Evolutionary conservation across 2,888 invertebrate species (phyloP), one percentile per base, ranked within the genome.

Genomic region (Tillus elongatus): DNA sequence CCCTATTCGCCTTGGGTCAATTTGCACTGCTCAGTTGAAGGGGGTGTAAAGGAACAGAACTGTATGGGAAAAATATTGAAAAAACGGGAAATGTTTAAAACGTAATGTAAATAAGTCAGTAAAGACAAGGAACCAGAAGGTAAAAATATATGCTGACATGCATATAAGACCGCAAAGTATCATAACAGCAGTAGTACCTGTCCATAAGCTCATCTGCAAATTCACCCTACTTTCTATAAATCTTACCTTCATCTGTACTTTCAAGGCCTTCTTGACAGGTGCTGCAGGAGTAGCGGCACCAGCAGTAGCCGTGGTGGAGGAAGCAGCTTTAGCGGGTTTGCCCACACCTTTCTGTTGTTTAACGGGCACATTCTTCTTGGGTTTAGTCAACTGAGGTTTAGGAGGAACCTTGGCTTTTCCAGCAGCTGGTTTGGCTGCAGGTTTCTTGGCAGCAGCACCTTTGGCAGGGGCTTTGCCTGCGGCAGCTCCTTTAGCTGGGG

Each of bases 171-270:
- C n/a, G n/a, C n/a, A n/a, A n/a, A n/a, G n/a, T n/a, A n/a, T n/a
- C n/a, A n/a, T n/a, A n/a, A n/a, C n/a, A n/a, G n/a, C n/a, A n/a
- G n/a, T n/a, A n/a, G n/a, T n/a, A n/a, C n/a, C n/a, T n/a, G n/a
- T n/a, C n/a, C n/a, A n/a, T n/a, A n/a, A n/a, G n/a, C n/a, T n/a
- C n/a, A n/a, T n/a, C n/a, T n/a, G n/a, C n/a, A n/a, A n/a, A n/a
- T n/a, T n/a, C n/a, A n/a, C n/a, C n/a, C n/a, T n/a, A n/a, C n/a
- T n/a, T n/a, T n/a, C n/a, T n/a, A n/a, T n/a, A n/a, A n/a, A n/a
- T n/a, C 57, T 63, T 60, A 87, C 89, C 80, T 89, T 90, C 54
- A 80, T 83, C 65, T 87, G 89, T 11, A 83, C 79, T 64, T 84
- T 87, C 48, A 86, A 75, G 39, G 92, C 92, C 60, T 86, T 88